Conservation (phyloP, 1,140 invertebrate species). For the Pseudomyrmex cubaensis region DNA sequence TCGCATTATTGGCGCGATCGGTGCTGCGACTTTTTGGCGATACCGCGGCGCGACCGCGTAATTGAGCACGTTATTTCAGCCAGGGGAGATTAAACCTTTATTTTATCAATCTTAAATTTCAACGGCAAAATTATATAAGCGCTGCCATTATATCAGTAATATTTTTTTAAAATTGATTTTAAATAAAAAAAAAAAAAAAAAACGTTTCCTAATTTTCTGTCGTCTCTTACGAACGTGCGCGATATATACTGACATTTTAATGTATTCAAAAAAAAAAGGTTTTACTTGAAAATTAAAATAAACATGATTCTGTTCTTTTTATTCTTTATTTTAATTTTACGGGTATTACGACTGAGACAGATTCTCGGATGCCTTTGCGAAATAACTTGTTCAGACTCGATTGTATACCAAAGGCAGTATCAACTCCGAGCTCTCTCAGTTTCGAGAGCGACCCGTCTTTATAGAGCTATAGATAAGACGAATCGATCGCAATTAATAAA, state of each 20-base stretch:
- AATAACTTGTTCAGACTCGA: constrained; percentile 47
- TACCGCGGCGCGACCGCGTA: background rate
- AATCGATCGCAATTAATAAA: constrained; percentile 34
- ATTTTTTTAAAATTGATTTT: background rate
- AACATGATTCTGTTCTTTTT: background rate
- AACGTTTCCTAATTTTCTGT: background rate
- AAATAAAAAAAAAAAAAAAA: background rate
- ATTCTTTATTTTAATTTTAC: background rate
- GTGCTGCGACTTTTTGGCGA: constrained; percentile 4
- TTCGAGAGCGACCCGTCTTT: background rate
- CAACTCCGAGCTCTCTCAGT: constrained; percentile 13
- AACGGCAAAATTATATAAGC: background rate
- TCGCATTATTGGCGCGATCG: constrained; percentile 36
- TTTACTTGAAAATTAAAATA: constrained; percentile 6
- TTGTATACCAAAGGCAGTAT: constrained; percentile 65
- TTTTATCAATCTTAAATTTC: background rate
- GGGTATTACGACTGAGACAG: background rate
- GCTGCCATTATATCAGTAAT: background rate
- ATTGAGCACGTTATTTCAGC: constrained; percentile 25
- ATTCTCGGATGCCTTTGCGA: background rate
- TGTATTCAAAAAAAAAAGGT: background rate
- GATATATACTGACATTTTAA: background rate
- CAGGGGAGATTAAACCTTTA: background rate
- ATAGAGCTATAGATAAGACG: constrained; percentile 21
- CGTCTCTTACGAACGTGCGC: background rate